Conservation (phyloP, 1,140 invertebrate genomes). For the Holotrichia oblita region DNA sequence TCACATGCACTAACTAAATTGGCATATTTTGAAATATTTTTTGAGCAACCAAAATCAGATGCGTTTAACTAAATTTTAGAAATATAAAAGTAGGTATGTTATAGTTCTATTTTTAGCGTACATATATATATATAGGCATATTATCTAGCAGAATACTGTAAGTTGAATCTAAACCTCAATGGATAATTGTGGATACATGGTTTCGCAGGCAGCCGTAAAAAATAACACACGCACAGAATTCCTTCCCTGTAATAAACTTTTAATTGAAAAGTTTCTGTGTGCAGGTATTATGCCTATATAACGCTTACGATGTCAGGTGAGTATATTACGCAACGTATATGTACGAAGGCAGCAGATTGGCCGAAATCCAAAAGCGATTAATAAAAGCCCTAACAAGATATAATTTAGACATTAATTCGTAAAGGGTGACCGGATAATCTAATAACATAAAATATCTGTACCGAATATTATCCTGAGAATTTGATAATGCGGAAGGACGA, state of each 20-base stretch:
- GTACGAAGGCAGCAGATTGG: slow-evolving; percentile 2
- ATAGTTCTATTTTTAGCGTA: too few species aligned
- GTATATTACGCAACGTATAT: background rate
- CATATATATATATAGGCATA: too few species aligned
- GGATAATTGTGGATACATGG: too few species aligned
- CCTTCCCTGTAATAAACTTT: background rate
- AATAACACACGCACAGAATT: too few species aligned
- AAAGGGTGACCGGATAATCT: slow-evolving; percentile 26
- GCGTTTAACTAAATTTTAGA: too few species aligned
- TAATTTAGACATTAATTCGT: slow-evolving; percentile 32
- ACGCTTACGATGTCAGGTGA: background rate
- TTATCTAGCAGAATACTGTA: too few species aligned
- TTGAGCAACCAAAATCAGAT: too few species aligned
- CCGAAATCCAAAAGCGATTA: slow-evolving; percentile 29
- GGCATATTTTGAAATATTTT: too few species aligned
- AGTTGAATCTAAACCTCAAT: too few species aligned
- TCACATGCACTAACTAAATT: too few species aligned
- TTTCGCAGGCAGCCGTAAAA: too few species aligned
- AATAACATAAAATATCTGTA: slow-evolving; percentile 29
- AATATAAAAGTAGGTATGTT: too few species aligned
- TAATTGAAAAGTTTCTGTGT: slow-evolving; percentile 23
- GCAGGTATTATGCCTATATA: background rate
- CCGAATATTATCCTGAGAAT: slow-evolving; percentile 35
- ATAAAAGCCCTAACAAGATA: slow-evolving; percentile 27
- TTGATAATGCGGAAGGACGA: slow-evolving; percentile 1